Base-by-base conservation (phyloP, 2,797 vertebrate species). In the Lates japonicus region DNA sequence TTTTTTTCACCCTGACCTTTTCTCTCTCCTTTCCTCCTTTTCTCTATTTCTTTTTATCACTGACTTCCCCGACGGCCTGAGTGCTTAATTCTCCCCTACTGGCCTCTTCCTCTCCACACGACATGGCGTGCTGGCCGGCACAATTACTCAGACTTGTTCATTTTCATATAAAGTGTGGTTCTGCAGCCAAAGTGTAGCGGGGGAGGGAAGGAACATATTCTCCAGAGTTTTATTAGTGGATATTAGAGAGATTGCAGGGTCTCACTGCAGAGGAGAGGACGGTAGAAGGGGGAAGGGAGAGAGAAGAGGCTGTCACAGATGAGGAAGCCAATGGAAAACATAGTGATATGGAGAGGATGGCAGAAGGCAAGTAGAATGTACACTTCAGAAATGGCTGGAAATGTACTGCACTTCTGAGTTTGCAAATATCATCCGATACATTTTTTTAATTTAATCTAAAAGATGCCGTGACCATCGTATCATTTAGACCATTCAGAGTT, bases 111-210 rank as follows among this genome's bases (percentile, higher is more conserved):
- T n/a, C n/a, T n/a, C n/a, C n/a, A n/a, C n/a, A n/a, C n/a, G n/a
- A n/a, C n/a, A n/a, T n/a, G 5, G 17, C 17, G n/a, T 13, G 16
- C 65, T 62, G 65, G 55, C 67, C 13, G 2, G 19, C 37, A 57
- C 17, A 76, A 62, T 80, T 70, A 58, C 63, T 77, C 76, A 76
- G n/a, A 84, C 62, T 64, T 58, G 35, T 71, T 88, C 51, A 78
- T 88, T 74, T 88, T 87, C 63, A 81, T 72, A 63, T 62, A 58
- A 84, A 80, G 59, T 79, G 72, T 51, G 10, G 37, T 49, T 72
- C 42, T 35, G 58, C 62, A 68, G 76, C 57, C 49, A 51, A 69
- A 69, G 71, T 64, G 46, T 51, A 3, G 44, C 5, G 16, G 68
- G 22, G 62, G 57, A 73, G 54, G 49, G 14, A 54, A 31, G 46